Percentiles rank a stretch among this genome's conserved stretches.
These are phyloP conservation scores for Drosophila virilis DNA, from an alignment of 1,140 invertebrate genomes.

Conservation along the genomic window DNA sequence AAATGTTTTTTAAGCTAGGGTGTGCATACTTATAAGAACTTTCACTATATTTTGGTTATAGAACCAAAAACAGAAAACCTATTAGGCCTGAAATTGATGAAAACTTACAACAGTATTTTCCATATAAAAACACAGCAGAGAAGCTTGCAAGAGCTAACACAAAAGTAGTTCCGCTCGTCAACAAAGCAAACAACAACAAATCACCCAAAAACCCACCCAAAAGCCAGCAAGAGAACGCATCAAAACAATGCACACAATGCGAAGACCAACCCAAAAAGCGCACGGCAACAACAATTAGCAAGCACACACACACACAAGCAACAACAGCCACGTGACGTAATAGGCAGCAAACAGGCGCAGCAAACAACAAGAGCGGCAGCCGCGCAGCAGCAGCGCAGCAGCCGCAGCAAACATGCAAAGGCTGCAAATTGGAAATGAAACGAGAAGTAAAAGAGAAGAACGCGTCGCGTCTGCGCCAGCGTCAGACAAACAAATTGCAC, in stretches of 20 bases:
- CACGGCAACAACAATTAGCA: conserved; percentile 30
- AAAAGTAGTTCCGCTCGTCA: not conserved
- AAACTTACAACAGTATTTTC: too few relatives aligned
- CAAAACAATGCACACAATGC: conserved; percentile 17
- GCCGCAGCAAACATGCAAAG: conserved; percentile 21
- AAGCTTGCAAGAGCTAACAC: too few relatives aligned
- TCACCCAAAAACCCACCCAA: conserved; percentile 5
- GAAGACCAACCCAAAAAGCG: conserved; percentile 14
- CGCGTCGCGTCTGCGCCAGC: conserved; percentile 30
- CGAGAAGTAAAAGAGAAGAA: conserved; percentile 18
- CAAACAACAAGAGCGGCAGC: conserved; percentile 29
- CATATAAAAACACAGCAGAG: too few relatives aligned
- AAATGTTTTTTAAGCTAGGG: too few relatives aligned
- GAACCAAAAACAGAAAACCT: too few relatives aligned
- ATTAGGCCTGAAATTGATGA: too few relatives aligned
- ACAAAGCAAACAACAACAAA: too few relatives aligned
- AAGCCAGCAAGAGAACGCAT: not conserved
- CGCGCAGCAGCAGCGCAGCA: conserved; percentile 11
- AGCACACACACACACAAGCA: conserved; percentile 19
- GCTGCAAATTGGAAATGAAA: conserved; percentile 21
- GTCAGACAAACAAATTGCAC: conserved; percentile 71
- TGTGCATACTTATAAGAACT: too few relatives aligned
- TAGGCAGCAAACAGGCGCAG: conserved; percentile 50
- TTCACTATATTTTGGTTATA: too few relatives aligned
- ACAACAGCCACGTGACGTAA: conserved; percentile 60